These are phyloP conservation scores for Drosophila saltans DNA, from an alignment of 1,140 invertebrate genomes.

Conservation along the genomic window DNA sequence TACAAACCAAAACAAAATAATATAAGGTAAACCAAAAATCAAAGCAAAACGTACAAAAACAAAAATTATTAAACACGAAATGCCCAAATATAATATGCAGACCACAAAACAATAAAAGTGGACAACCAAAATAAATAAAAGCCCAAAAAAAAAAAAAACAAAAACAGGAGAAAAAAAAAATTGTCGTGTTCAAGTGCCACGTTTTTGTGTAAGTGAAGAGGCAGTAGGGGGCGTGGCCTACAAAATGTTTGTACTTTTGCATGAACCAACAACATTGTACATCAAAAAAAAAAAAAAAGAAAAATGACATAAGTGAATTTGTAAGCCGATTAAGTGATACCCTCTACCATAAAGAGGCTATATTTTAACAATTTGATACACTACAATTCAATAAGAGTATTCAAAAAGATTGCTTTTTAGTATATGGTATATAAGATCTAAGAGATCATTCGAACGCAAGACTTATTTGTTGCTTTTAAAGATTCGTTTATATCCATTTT, in stretches of 20 bases:
- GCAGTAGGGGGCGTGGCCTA: constrained; percentile 44
- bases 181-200: constrained; percentile 72
- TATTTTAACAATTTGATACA: not conserved
- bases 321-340: constrained; percentile 16
- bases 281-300: constrained; percentile 60
- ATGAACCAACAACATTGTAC: constrained; percentile 72
- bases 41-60: constrained; percentile 51
- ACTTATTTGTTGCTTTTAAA: not conserved
- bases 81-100: constrained; percentile 77
- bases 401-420: no score
- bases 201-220: constrained; percentile 66
- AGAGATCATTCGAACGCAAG: no score
- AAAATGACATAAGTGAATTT: constrained; percentile 1
- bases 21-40: constrained; percentile 33
- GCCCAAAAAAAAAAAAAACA: constrained; percentile 14
- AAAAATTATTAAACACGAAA: constrained; percentile 71
- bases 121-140: constrained; percentile 43
- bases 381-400: no score
- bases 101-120: constrained; percentile 75
- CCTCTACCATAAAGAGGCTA: constrained; percentile 17
- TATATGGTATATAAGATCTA: no score
- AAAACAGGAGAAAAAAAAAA: constrained; percentile 8
- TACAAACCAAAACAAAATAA: constrained; percentile 40
- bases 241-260: constrained; percentile 67
- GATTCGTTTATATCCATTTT: not conserved